These are phyloP conservation scores for Lycophotia porphyrea DNA, from an alignment of 2,888 invertebrate genomes.

Conservation along the genomic window DNA sequence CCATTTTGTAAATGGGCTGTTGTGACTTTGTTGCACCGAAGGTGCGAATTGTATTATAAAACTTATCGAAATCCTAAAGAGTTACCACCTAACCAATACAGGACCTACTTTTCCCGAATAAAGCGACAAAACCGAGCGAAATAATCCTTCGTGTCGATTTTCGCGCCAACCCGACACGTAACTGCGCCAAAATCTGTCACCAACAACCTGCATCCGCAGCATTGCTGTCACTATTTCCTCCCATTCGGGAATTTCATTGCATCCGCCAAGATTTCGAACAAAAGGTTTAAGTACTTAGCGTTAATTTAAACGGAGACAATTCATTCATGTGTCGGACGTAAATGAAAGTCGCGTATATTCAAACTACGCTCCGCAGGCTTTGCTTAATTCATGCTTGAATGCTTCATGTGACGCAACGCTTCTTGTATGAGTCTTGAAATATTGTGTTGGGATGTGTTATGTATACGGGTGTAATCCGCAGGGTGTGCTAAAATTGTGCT, in stretches of 20 bases:
- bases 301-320: slow-evolving; percentile 29
- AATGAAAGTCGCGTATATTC: slow-evolving; percentile 11
- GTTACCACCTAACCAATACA: not conserved
- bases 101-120: not conserved
- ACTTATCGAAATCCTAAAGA: not conserved
- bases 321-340: slow-evolving; percentile 21
- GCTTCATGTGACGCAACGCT: slow-evolving; percentile 1
- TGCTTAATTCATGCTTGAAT: slow-evolving; percentile 33
- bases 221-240: slow-evolving; percentile 13
- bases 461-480: not conserved
- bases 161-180: slow-evolving; percentile 4
- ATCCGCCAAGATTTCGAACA: slow-evolving; percentile 32
- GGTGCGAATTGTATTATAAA: not conserved
- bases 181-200: slow-evolving; percentile 29
- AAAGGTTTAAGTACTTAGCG: slow-evolving; percentile 40
- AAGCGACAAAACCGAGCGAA: not conserved
- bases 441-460: slow-evolving; percentile 3
- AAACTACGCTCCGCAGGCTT: not conserved
- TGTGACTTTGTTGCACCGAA: too few species aligned
- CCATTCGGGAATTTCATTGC: slow-evolving; percentile 29
- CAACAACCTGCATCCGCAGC: slow-evolving; percentile 4
- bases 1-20: too few species aligned
- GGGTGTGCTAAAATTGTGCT: not conserved
- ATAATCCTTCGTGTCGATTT: slow-evolving; percentile 7
- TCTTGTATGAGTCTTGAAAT: not conserved